Conservation (phyloP, 2,113 vertebrate species). For the Ceyx margarethae region DNA sequence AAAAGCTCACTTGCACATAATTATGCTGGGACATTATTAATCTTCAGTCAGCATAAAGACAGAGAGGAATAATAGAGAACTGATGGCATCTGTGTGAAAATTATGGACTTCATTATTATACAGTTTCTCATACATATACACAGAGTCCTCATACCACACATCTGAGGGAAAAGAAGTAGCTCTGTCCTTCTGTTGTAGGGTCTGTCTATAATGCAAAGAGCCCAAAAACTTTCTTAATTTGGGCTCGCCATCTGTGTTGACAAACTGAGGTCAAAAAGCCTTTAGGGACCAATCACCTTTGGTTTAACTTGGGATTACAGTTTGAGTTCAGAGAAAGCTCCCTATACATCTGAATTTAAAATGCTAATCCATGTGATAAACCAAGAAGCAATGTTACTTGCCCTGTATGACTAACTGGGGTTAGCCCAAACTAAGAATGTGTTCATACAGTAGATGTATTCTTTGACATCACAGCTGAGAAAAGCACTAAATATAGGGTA, state of each 20-base stretch:
- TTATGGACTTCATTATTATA: neutral
- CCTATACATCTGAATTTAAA: neutral
- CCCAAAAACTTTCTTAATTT: neutral
- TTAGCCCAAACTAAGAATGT: neutral
- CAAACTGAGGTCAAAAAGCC: neutral
- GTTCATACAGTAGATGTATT: neutral
- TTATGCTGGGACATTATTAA: neutral
- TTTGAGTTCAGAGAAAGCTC: neutral
- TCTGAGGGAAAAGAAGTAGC: neutral
- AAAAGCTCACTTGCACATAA: neutral
- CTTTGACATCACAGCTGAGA: neutral
- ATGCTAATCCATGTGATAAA: neutral
- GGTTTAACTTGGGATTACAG: neutral
- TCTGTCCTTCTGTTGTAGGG: neutral
- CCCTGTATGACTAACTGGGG: neutral
- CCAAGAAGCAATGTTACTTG: neutral
- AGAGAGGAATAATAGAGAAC: neutral
- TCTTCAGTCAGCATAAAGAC: neutral
- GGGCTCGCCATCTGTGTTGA: neutral
- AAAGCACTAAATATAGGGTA: neutral
- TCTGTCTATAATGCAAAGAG: neutral
- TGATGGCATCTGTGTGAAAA: neutral
- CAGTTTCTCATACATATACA: neutral
- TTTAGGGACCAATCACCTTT: neutral
- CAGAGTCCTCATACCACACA: neutral